Conservation (phyloP, 2,797 vertebrate species). For the Pseudopleuronectes americanus region DNA sequence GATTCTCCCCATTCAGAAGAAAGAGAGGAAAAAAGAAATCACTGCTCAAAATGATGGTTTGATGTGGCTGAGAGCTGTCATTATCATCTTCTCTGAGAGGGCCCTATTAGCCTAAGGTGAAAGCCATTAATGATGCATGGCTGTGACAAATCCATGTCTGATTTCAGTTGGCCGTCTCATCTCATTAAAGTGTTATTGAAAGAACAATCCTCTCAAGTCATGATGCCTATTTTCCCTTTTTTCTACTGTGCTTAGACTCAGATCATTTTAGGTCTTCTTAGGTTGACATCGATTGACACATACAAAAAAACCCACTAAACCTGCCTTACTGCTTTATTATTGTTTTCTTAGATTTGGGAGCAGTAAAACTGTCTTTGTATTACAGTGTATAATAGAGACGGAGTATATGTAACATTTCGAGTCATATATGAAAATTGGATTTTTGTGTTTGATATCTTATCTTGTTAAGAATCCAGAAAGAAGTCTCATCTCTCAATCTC, state of each 20-base stretch:
- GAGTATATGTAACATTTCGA: neutral
- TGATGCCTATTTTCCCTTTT: constrained; percentile 25
- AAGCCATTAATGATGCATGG: constrained; percentile 58
- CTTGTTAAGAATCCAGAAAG: constrained; percentile 4
- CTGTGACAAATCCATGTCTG: constrained; percentile 56
- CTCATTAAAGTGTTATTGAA: constrained; percentile 60
- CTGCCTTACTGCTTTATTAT: neutral
- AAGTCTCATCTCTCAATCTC: too few relatives aligned
- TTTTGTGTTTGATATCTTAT: constrained; percentile 3
- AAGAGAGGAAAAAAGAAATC: neutral
- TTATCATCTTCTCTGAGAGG: constrained; percentile 54
- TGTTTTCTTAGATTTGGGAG: neutral
- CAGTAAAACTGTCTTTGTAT: neutral
- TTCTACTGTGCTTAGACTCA: constrained; percentile 3
- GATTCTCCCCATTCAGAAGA: constrained; percentile 16
- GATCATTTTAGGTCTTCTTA: constrained; percentile 24
- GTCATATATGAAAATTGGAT: neutral
- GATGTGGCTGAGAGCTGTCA: constrained; percentile 45
- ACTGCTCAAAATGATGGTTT: constrained; percentile 36
- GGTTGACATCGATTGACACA: constrained; percentile 8
- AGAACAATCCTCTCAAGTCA: constrained; percentile 39
- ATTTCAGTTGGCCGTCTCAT: constrained; percentile 49
- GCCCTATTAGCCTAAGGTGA: constrained; percentile 60
- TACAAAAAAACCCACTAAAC: constrained; percentile 1
- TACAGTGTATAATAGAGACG: neutral